Evolutionary conservation across 2,113 vertebrate genomes (phyloP).

Genomic region (Oncorhynchus gorbuscha): DNA sequence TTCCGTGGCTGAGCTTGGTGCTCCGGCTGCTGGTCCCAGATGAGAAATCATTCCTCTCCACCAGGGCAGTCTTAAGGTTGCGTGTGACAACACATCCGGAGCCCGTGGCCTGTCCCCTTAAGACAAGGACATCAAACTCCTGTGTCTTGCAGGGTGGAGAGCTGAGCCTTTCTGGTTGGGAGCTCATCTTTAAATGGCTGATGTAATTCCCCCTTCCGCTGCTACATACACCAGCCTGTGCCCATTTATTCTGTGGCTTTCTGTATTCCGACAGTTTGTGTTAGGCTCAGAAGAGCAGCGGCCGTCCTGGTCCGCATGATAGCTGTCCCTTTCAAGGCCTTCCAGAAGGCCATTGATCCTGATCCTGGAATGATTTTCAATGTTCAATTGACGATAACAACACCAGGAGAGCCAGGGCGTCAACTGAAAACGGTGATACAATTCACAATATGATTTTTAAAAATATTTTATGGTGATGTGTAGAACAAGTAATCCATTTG

Average conservation of each 20-base stretch:
- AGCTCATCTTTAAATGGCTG: conserved; percentile 62
- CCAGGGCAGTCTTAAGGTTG: too few species aligned
- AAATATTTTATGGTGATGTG: too few species aligned
- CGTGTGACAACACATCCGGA: conserved; percentile 81
- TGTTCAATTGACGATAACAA: conserved; percentile 24
- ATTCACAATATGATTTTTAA: too few species aligned
- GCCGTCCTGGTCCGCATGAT: conserved; percentile 84
- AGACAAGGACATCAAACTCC: conserved; percentile 89
- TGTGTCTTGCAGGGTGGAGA: conserved; percentile 69
- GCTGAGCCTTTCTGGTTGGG: conserved; percentile 81
- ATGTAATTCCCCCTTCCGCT: conserved; percentile 76
- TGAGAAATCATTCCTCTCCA: too few species aligned
- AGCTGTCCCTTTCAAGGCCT: conserved; percentile 81
- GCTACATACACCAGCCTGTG: conserved; percentile 70
- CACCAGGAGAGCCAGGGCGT: conserved; percentile 24
- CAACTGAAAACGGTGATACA: background rate
- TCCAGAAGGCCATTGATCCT: conserved; percentile 90
- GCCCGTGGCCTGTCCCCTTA: conserved; percentile 93
- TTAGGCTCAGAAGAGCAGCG: conserved; percentile 83
- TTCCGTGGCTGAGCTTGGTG: conserved; percentile 89
- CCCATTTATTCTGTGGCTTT: conserved; percentile 70
- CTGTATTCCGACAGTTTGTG: conserved; percentile 87
- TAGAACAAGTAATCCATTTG: too few species aligned
- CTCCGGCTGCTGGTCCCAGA: too few species aligned
- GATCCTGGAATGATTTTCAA: conserved; percentile 48